Conservation (phyloP, 2,797 vertebrate genomes). For the Ctenopoma kingsleyae region DNA sequence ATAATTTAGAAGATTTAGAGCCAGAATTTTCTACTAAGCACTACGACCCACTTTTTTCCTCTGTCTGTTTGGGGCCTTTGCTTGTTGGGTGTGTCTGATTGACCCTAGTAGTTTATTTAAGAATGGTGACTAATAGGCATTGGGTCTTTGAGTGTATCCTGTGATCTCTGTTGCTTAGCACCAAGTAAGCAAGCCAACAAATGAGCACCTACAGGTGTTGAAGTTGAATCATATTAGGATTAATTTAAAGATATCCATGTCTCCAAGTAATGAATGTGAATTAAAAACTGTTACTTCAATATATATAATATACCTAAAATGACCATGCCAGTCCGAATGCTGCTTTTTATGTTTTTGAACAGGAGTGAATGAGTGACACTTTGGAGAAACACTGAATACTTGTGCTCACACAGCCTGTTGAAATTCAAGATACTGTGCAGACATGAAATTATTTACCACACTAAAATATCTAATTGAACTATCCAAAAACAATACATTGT, state of each 20-base stretch:
- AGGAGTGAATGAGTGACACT: background rate
- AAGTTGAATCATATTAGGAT: background rate
- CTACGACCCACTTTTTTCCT: background rate
- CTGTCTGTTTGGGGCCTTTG: background rate
- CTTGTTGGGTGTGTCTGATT: slow-evolving; percentile 1
- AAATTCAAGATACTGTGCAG: slow-evolving; percentile 3
- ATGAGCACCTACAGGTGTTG: background rate
- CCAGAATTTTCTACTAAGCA: background rate
- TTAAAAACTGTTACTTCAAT: background rate
- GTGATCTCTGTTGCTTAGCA: slow-evolving; percentile 5
- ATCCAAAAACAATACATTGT: slow-evolving; percentile 5
- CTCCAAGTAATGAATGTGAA: background rate
- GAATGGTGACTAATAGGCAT: slow-evolving; percentile 13
- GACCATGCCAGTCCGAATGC: background rate
- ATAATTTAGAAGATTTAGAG: background rate
- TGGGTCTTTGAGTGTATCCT: slow-evolving; percentile 10
- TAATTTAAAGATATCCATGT: background rate
- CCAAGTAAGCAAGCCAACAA: background rate
- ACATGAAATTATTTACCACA: slow-evolving; percentile 4
- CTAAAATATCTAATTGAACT: slow-evolving; percentile 12
- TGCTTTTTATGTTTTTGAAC: background rate
- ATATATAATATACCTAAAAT: background rate
- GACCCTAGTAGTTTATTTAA: slow-evolving; percentile 27
- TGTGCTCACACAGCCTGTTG: background rate
- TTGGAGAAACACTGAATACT: background rate